Base-by-base conservation (phyloP, 2,888 invertebrate species). In the Zelleria hepariella region DNA sequence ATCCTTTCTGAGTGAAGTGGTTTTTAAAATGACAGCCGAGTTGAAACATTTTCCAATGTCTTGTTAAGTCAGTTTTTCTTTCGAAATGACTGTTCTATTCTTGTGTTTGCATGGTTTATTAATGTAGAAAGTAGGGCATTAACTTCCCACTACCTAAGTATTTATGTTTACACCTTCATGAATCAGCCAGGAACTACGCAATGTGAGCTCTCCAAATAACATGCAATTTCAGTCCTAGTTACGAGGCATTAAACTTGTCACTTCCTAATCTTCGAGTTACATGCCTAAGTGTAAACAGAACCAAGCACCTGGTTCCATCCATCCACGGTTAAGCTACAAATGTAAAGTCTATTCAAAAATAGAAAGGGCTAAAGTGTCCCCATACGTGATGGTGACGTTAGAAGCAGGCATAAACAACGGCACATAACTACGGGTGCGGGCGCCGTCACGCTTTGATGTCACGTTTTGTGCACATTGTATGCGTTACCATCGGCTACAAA, bases 401-500 rank as follows among this genome's bases (percentile, higher is more conserved):
- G 25, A 47, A 57, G 57, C 48, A 57, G 25, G 48, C 47, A 57
- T 24, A 47, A n/a, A 47, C 57, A 57, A 24, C 47, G 48, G 47
- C 57, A 48, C 48, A 67, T 65, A 65, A 67, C 59, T 63, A 57
- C 64, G 64, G 66, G 66, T 24, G 67, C 63, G 71, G 32, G 69
- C 67, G 63, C 67, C 72, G 83, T 83, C 86, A 84, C 80, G 83
- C 74, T 73, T 72, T 68, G 77, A 72, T 77, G 80, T 80, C 83
- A 78, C 80, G 80, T 57, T 57, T 48, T 2, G 27, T 47, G 57
- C 57, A 48, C 48, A 23, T 23, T 15, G 42, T 47, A 24, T 25
- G 24, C 18, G 25, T 25, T 21, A 51, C 21, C 24, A 8, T 25
- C 42, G 21, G 47, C 23, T 15, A 5, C 10, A 5, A 42, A 42